A percentile compares a stretch with the other conserved stretches of the same genome.
Evolutionary conservation across 2,888 invertebrate genomes (phyloP).

Genomic region (Ashinkailepas kermadecensis): DNA sequence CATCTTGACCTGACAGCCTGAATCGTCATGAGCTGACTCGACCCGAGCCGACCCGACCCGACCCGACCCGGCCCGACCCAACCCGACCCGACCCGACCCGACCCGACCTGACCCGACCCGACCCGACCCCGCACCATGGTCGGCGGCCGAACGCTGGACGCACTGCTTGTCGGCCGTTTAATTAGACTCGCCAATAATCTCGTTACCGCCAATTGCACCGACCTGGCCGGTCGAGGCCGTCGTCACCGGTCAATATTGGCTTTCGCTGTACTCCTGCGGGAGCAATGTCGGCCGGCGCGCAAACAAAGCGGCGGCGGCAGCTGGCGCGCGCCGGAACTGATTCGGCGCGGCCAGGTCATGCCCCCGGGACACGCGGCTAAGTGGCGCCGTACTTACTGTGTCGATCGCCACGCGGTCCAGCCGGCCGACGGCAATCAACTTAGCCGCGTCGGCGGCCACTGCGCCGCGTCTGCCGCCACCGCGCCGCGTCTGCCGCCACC

Average conservation of each 20-base stretch:
- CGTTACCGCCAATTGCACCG: not conserved
- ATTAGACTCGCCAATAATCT: not conserved
- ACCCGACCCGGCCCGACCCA: too few species aligned
- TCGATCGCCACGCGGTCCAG: not conserved
- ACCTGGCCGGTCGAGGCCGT: not conserved
- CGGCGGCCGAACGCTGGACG: not conserved
- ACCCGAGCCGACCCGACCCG: too few species aligned
- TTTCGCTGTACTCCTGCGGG: not conserved
- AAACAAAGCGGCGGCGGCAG: conserved; percentile 13
- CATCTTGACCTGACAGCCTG: too few species aligned
- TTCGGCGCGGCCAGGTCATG: not conserved
- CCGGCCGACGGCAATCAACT: not conserved
- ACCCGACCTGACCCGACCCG: too few species aligned
- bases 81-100: too few species aligned
- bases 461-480: not conserved
- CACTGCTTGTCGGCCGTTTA: conserved; percentile 10
- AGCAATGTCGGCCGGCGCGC: not conserved
- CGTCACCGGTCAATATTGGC: conserved; percentile 4
- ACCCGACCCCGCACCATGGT: not conserved
- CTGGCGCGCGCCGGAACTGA: not conserved
- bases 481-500: not conserved
- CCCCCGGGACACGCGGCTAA: conserved; percentile 8
- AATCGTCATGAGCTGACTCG: too few species aligned
- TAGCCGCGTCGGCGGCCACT: not conserved
- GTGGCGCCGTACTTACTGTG: conserved; percentile 16